Evolutionary conservation across 2,888 invertebrate species (phyloP), one percentile per base, ranked within the genome.

Genomic region (Crematogaster levior): DNA sequence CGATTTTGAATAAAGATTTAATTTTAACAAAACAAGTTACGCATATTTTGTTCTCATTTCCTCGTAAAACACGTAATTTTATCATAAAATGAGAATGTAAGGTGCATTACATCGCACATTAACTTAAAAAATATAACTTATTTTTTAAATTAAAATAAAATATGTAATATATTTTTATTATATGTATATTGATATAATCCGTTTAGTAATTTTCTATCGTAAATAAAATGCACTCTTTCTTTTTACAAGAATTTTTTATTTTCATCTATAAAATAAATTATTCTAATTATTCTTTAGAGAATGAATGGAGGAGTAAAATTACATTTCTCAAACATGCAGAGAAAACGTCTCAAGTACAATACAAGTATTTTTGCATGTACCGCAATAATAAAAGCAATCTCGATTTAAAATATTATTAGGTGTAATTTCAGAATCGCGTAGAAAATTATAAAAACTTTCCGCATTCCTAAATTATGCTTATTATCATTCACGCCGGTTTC

Each of bases 1-100:
- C 9, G 7, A 74, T 2, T 56, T 73, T 73, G 53, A 70, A 70
- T 18, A 9, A 10, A 66, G 7, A 37, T 70, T 53, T 73, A 60
- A 60, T 74, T 63, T 48, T 3, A 12, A 34, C 18, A 63, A 48
- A 34, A 63, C 63, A 40, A 48, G 12, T 21, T 46, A n/a, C n/a
- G 7, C 21, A 6, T 18, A 4, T 63, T 74, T 34, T 4, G 18
- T 30, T 63, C 0, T 61, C 46, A 48, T n/a, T 6, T 43, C 15
- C 18, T 63, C n/a, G 5, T 40, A 58, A 43, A 5, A 58, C 40
- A 53, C 9, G n/a, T 53, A 18, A 24, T 34, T 7, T 60, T 73
- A 46, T 3, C 21, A 34, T 12, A 46, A 74, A 74, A 74, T 24
- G 15, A 15, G 18, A 34, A 72, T 40, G 2, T 46, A 40, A 72